A percentile compares a stretch with the other conserved stretches of the same genome.
phyloP scores from a whole-genome alignment of 2,113 vertebrate species.

The Phycodurus eques region DNA sequence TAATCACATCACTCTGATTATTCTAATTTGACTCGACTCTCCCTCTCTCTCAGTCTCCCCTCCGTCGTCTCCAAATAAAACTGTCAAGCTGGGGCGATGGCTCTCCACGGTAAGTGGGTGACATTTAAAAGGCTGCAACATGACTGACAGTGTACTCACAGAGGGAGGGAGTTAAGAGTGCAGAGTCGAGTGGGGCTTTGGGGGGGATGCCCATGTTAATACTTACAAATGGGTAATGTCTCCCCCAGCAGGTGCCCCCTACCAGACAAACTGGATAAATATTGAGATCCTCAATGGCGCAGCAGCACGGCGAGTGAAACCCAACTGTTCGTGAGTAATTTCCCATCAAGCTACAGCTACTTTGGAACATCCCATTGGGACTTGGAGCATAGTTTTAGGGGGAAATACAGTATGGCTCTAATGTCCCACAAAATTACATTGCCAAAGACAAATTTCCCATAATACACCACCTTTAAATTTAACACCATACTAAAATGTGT shows the following conservation, averaged over 20 bases:
- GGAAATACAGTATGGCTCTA: neutral
- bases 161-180: conserved; percentile 67
- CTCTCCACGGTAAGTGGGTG: conserved; percentile 71
- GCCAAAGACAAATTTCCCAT: too few species aligned
- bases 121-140: conserved; percentile 75
- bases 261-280: conserved; percentile 75
- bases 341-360: neutral
- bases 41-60: conserved; percentile 47
- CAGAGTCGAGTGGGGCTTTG: conserved; percentile 38
- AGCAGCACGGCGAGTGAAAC: conserved; percentile 67
- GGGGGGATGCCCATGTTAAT: conserved; percentile 71
- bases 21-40: conserved; percentile 75
- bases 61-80: conserved; percentile 65
- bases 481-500: too few species aligned
- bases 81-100: conserved; percentile 69
- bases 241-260: conserved; percentile 77
- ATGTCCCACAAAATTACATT: neutral
- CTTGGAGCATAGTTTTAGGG: neutral
- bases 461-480: too few species aligned
- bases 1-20: conserved; percentile 77
- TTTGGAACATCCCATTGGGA: neutral
- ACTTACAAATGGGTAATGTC: conserved; percentile 78
- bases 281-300: conserved; percentile 69
- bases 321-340: conserved; percentile 55
- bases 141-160: conserved; percentile 76